Percentiles rank a stretch among this genome's conserved stretches.
phyloP scores from a whole-genome alignment of 2,797 vertebrate species.

The Lutjanus argentimaculatus region DNA sequence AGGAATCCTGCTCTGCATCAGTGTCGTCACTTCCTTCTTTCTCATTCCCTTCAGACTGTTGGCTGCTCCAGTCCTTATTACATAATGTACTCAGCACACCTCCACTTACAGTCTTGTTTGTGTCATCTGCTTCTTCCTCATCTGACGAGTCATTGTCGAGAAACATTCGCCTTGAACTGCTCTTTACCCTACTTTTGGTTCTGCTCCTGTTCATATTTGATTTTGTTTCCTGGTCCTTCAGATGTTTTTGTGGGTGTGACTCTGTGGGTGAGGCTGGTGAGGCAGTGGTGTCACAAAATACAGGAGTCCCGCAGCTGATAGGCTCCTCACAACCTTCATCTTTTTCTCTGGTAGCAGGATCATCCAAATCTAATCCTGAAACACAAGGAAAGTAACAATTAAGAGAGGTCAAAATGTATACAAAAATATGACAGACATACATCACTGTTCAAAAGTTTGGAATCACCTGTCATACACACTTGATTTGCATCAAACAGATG shows the following conservation, averaged over 20 bases:
- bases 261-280: slow-evolving; percentile 26
- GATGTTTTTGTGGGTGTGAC: slow-evolving; percentile 11
- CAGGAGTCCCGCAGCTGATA: slow-evolving; percentile 14
- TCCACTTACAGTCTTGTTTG: slow-evolving; percentile 36
- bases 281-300: slow-evolving; percentile 39
- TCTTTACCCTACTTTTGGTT: slow-evolving; percentile 78
- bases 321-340: slow-evolving; percentile 59
- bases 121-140: slow-evolving; percentile 55
- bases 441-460: too few species aligned
- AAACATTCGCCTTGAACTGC: slow-evolving; percentile 74
- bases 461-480: too few species aligned
- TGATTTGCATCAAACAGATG: too few species aligned
- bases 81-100: slow-evolving; percentile 13
- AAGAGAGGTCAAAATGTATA: slow-evolving; percentile 10
- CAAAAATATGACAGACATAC: neutral
- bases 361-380: slow-evolving; percentile 77
- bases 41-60: slow-evolving; percentile 16
- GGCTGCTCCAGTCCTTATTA: slow-evolving; percentile 23
- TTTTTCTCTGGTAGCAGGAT: slow-evolving; percentile 52
- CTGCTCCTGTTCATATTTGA: slow-evolving; percentile 43
- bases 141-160: slow-evolving; percentile 69
- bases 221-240: slow-evolving; percentile 32
- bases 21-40: slow-evolving; percentile 8
- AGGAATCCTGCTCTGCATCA: slow-evolving; percentile 30
- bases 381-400: slow-evolving; percentile 57